phyloP scores from a whole-genome alignment of 2,888 invertebrate genomes.

The Embidobia sp. region DNA sequence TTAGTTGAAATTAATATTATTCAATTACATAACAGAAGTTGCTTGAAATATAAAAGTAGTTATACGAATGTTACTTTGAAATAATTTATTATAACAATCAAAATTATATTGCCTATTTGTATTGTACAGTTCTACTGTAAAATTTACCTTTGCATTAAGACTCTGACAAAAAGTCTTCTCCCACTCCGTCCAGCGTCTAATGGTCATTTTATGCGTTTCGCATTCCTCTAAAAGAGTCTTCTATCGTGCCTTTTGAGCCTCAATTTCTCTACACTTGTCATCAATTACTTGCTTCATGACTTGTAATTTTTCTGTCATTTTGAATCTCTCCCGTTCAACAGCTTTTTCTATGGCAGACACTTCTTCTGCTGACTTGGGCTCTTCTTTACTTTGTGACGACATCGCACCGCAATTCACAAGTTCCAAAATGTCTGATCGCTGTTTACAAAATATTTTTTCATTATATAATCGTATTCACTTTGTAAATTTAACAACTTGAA shows the following conservation, averaged over 20 bases:
- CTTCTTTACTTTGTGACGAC: conserved; percentile 86
- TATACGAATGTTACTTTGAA: too few relatives aligned
- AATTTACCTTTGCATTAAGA: conserved; percentile 80
- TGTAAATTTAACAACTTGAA: too few relatives aligned
- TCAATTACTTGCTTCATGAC: conserved; percentile 80
- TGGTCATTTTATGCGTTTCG: conserved; percentile 86
- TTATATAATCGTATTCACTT: too few relatives aligned
- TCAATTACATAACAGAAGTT: too few relatives aligned
- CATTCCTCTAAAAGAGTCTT: conserved; percentile 85
- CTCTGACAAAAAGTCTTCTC: conserved; percentile 84
- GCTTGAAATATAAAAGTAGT: too few relatives aligned
- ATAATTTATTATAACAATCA: too few relatives aligned
- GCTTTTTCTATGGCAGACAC: conserved; percentile 83
- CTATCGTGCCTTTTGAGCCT: conserved; percentile 81
- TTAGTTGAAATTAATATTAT: too few relatives aligned
- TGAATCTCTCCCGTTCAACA: conserved; percentile 83
- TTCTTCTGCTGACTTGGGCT: conserved; percentile 84
- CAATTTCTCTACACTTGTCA: conserved; percentile 82
- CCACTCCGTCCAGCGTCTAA: conserved; percentile 86
- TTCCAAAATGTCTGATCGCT: conserved; percentile 85
- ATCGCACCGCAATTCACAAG: conserved; percentile 86
- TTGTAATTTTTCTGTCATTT: conserved; percentile 81
- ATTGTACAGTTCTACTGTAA: too few relatives aligned
- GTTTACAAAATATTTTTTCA: too few relatives aligned
- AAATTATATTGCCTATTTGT: too few relatives aligned